Base-by-base conservation (phyloP, 2,888 invertebrate species). In the Artemia sp. region DNA sequence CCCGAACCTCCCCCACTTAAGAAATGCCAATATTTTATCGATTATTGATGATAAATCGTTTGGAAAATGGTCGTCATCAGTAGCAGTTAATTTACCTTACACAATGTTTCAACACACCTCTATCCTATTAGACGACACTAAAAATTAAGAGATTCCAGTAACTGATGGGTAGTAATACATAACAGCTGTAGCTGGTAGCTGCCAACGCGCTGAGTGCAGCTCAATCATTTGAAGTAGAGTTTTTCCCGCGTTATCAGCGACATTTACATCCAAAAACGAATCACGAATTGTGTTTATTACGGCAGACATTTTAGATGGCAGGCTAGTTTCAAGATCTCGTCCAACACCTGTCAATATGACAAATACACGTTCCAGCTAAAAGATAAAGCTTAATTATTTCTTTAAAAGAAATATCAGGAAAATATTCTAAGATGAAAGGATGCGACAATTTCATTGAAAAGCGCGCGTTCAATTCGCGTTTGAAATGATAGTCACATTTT, bases 161-260 rank as follows among this genome's bases (percentile, higher is more conserved):
- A 70, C 68, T 51, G 71, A 71, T 14, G 71, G 69, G 12, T 71
- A 69, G 72, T 93, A 93, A 79, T 92, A 93, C 70, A 90, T 85
- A 70, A 92, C 89, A 6, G 92, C 90, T 68, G 90, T 88, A 70
- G 91, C 90, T 24, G 91, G 89, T 73, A 93, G 83, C 78, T 90
- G 89, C 92, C 92, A 93, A 78, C 89, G 86, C 0, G 90, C 89
- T 1, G 92, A 92, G 79, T 90, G 89, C 70, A 92, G 82, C 79
- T 93, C 93, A 74, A 93, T 91, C 71, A 93, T 82, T 79, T 93
- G 92, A 72, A 92, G 82, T 71, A 93, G 82, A 2, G 90, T 91
- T 77, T 90, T 88, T 74, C 89, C 85, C 72, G 89, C 88, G 73
- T 86, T 84, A 5, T 89, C 86, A 19, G 87, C 86, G 12, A 86